Evolutionary conservation across 2,888 invertebrate species (phyloP).

Genomic region (Cerastoderma edule): DNA sequence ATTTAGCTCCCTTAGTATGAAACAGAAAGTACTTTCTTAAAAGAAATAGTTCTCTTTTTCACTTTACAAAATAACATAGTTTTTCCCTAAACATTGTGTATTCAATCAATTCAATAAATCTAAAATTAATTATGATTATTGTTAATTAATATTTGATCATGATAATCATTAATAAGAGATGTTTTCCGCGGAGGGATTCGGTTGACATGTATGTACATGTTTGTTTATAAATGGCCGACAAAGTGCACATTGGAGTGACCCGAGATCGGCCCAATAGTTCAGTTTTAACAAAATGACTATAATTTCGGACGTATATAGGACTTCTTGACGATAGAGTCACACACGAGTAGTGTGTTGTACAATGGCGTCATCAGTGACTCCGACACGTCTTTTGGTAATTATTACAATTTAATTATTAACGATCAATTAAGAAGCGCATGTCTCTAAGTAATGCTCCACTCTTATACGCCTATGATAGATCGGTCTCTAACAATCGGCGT

Average conservation of each 20-base stretch:
- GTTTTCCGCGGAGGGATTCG: conserved; percentile 60
- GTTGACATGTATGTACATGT: conserved; percentile 67
- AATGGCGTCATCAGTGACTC: conserved; percentile 59
- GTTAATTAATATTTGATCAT: too few species aligned
- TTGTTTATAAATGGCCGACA: conserved; percentile 79
- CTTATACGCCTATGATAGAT: too few species aligned
- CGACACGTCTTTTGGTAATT: conserved; percentile 57
- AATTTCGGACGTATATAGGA: conserved; percentile 43
- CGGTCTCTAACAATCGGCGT: too few species aligned
- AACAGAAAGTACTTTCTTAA: too few species aligned
- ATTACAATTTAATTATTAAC: neutral
- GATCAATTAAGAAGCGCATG: conserved; percentile 1
- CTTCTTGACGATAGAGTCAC: conserved; percentile 28
- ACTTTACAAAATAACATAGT: too few species aligned
- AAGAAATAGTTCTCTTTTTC: too few species aligned
- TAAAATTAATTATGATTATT: too few species aligned
- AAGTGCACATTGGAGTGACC: conserved; percentile 47
- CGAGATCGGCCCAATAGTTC: conserved; percentile 24
- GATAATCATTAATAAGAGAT: too few species aligned
- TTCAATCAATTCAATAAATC: too few species aligned
- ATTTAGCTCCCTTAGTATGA: too few species aligned
- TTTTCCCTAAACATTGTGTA: too few species aligned
- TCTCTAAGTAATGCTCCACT: too few species aligned
- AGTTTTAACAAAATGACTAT: conserved; percentile 30
- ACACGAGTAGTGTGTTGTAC: conserved; percentile 27